phyloP scores from a whole-genome alignment of 2,113 vertebrate genomes.

The Struthio camelus region DNA sequence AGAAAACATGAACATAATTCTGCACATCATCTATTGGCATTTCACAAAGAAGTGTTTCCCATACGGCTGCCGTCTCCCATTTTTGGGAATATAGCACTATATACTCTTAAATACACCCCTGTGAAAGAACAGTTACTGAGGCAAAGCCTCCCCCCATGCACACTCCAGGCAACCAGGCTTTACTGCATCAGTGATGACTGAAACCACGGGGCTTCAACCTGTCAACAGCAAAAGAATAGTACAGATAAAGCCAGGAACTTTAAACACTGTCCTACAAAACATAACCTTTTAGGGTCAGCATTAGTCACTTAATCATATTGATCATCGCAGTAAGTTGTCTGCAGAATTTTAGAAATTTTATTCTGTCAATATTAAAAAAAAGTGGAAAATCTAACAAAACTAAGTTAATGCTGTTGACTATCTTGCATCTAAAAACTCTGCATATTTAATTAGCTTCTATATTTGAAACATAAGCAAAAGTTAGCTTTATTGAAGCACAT shows the following conservation, averaged over 20 bases:
- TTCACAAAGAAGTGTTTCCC: neutral
- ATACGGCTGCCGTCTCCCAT: neutral
- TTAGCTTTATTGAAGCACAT: neutral
- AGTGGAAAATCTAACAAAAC: neutral
- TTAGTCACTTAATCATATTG: neutral
- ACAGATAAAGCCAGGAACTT: neutral
- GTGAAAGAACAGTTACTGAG: neutral
- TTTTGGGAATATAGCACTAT: neutral
- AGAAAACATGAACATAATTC: neutral
- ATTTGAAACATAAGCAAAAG: neutral
- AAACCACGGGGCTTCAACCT: neutral
- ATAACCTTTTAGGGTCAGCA: neutral
- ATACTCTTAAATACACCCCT: rapidly evolving
- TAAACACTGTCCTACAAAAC: neutral
- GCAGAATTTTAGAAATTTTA: neutral
- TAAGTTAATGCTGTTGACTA: neutral
- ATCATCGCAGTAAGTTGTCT: neutral
- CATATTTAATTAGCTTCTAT: neutral
- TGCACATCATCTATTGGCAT: neutral
- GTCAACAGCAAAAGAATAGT: neutral
- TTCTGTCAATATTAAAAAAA: neutral
- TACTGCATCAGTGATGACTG: neutral
- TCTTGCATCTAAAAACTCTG: neutral
- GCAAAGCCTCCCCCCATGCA: neutral
- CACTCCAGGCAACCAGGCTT: neutral